Evolutionary conservation across 2,888 invertebrate genomes (phyloP), one percentile per base, ranked within the genome.

Genomic region (Acleris cristana): DNA sequence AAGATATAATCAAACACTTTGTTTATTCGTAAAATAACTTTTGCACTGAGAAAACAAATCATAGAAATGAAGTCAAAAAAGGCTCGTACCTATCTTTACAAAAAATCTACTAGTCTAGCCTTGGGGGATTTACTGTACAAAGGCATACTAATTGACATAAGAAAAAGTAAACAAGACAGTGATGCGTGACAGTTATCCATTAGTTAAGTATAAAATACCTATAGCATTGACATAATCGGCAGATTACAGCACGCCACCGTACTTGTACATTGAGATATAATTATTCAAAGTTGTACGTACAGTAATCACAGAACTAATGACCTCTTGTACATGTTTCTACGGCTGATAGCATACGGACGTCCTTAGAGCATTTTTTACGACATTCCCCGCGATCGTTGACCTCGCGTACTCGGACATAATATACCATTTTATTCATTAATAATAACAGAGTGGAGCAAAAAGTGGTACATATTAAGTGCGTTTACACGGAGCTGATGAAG

Each of bases 361-460:
- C 89, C 89, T 90, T 88, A 87, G 81, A 83, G 81, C 80, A 86
- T 88, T 90, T 90, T 92, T 92, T 90, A 87, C 83, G 86, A 83
- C 89, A 90, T 90, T 89, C 89, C 85, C 71, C 72, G 74, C 81
- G 91, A 84, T 74, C 90, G 73, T 89, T 88, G 91, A 90, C 89
- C 92, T 86, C 86, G 79, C 76, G 83, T 86, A 89, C 85, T 86
- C 84, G 82, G 78, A 85, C 83, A 84, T 82, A 85, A n/a, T 48
- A 40, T 84, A 87, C 75, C 81, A 87, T 88, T 88, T 67, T 89
- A 89, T 87, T 87, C 85, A 87, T 89, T 86, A 88, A 85, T 87
- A 89, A 88, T 86, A 86, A 87, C 82, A 84, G 78, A 77, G 79
- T 74, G 74, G 74, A 81, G 82, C 86, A 90, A 90, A 90, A 91